Conservation (phyloP, 2,888 invertebrate genomes). For the Mechanitis mazaeus region DNA sequence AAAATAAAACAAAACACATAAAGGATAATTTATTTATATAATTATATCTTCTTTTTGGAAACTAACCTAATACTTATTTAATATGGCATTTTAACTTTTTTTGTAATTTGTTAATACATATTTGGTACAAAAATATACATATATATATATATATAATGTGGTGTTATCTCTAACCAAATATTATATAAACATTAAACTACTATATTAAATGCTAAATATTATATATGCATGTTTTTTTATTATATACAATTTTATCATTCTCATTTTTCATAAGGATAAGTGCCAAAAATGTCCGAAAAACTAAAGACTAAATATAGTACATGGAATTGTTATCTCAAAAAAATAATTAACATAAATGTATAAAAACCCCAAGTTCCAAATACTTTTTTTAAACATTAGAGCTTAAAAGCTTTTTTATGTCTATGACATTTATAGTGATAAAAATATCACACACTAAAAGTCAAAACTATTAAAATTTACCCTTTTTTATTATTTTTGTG, state of each 20-base stretch:
- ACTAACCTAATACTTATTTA: conserved; percentile 30
- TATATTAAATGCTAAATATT: not conserved
- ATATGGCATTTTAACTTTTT: conserved; percentile 31
- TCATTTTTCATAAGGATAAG: conserved; percentile 5
- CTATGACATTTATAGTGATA: no score
- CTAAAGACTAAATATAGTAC: conserved; percentile 5
- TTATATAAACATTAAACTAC: not conserved
- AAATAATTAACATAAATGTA: no score
- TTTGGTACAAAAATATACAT: conserved; percentile 26
- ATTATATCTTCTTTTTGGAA: conserved; percentile 26
- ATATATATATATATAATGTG: conserved; percentile 4
- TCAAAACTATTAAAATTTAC: no score
- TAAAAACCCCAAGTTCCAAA: no score
- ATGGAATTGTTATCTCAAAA: conserved; percentile 9
- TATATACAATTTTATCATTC: conserved; percentile 21
- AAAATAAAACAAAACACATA: conserved; percentile 23
- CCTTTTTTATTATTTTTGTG: no score
- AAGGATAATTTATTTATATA: conserved; percentile 39
- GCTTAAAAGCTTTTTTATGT: no score
- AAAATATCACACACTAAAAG: no score
- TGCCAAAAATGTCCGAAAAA: conserved; percentile 5
- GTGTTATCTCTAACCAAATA: not conserved
- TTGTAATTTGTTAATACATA: conserved; percentile 18
- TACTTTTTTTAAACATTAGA: no score
- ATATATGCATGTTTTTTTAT: conserved; percentile 15